Percentiles rank a stretch among this genome's conserved stretches.
Conservation (phyloP, 1,140 invertebrate species). For the Phymorhynchus buccinoides region DNA sequence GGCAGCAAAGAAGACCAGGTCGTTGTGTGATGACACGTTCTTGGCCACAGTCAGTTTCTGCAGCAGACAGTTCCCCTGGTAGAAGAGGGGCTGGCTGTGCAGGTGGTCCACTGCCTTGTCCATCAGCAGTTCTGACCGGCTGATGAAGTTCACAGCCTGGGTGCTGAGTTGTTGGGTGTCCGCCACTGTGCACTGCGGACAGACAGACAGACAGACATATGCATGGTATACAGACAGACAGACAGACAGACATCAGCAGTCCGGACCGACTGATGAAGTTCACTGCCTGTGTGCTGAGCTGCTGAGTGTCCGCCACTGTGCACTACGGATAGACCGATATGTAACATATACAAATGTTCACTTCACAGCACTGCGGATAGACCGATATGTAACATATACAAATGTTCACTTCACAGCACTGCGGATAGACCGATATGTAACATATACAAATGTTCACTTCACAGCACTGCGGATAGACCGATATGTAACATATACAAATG, state of each 20-base stretch:
- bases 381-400: too few relatives aligned
- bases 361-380: too few relatives aligned
- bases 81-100: constrained; percentile 56
- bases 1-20: constrained; percentile 55
- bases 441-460: too few relatives aligned
- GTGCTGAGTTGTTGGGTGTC: constrained; percentile 49
- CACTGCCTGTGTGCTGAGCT: constrained; percentile 46
- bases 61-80: constrained; percentile 55
- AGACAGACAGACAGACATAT: background rate
- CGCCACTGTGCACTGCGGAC: constrained; percentile 51
- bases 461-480: too few relatives aligned
- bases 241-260: constrained; percentile 61
- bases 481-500: too few relatives aligned
- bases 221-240: too few relatives aligned
- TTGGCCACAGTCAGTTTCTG: constrained; percentile 52
- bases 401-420: too few relatives aligned
- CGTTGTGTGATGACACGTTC: constrained; percentile 49
- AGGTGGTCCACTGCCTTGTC: constrained; percentile 54
- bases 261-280: constrained; percentile 54
- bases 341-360: too few relatives aligned
- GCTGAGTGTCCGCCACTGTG: constrained; percentile 48
- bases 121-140: constrained; percentile 53
- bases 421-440: too few relatives aligned
- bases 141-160: constrained; percentile 55
- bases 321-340: too few relatives aligned